Conservation (phyloP, 2,113 vertebrate species). For the Xenotilapia flavipinnis region DNA sequence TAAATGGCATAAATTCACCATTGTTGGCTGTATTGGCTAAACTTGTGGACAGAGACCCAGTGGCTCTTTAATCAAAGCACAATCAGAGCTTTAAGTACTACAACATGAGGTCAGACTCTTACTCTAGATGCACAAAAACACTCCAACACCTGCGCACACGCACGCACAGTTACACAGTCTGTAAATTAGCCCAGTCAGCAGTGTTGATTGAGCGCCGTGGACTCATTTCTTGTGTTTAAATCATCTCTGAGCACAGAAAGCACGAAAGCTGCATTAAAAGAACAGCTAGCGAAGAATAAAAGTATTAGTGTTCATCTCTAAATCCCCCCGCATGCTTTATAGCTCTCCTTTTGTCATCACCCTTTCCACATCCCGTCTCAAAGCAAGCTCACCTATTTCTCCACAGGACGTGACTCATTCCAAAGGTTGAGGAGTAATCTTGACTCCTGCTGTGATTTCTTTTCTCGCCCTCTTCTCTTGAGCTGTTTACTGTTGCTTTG, state of each 20-base stretch:
- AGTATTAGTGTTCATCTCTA: background rate
- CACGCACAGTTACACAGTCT: background rate
- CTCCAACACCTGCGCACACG: background rate
- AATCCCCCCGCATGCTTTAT: background rate
- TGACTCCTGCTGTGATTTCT: slow-evolving; percentile 4
- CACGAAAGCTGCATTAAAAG: background rate
- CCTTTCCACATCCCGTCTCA: background rate
- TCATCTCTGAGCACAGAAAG: background rate
- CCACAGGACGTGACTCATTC: slow-evolving; percentile 9
- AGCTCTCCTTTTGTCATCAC: background rate
- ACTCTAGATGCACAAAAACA: background rate
- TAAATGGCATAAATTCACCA: background rate
- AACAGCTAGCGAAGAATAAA: slow-evolving; percentile 8
- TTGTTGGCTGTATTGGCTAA: background rate
- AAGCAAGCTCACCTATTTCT: slow-evolving; percentile 25
- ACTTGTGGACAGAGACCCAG: background rate
- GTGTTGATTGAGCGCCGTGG: background rate
- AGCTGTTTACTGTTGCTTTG: background rate
- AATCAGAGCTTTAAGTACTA: background rate
- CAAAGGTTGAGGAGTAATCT: slow-evolving; percentile 9
- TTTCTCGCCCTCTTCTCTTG: background rate
- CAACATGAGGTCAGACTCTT: background rate
- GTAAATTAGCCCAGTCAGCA: slow-evolving; percentile 44
- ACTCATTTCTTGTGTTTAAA: background rate
- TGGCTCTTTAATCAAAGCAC: background rate